Percentiles rank a stretch among this genome's conserved stretches.
Evolutionary conservation across 2,113 vertebrate genomes (phyloP).

Genomic region (Mirounga angustirostris): DNA sequence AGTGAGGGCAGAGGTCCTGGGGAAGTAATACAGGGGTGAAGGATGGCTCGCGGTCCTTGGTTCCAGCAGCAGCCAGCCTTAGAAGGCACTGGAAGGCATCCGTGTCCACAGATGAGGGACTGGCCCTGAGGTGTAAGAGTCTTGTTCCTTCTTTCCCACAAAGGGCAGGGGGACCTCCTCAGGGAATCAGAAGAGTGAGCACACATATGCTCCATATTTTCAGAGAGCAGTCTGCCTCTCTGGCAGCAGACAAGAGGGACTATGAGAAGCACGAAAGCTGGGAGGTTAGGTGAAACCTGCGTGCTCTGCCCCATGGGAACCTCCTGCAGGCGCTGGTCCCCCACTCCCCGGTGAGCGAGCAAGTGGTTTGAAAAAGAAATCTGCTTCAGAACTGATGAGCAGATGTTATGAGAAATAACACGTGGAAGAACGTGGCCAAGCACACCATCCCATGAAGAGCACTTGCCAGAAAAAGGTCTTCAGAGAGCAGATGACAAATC

Average conservation of each 20-base stretch:
- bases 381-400: neutral
- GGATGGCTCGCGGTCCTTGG: rapidly evolving
- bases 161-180: rapidly evolving
- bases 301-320: neutral
- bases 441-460: neutral
- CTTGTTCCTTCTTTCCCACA: neutral
- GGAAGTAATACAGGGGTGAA: neutral
- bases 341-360: neutral
- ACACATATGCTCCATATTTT: neutral
- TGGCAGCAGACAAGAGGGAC: neutral
- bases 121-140: neutral
- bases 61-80: neutral
- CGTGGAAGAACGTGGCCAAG: neutral
- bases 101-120: neutral
- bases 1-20: neutral
- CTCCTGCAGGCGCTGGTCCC: neutral
- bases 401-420: neutral
- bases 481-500: neutral
- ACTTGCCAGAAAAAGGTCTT: too few species aligned
- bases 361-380: neutral
- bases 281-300: neutral
- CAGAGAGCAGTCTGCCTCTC: neutral
- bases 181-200: neutral
- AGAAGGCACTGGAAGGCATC: neutral
- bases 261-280: too few species aligned